Percentiles rank a stretch among this genome's conserved stretches.
Conservation (phyloP, 2,797 vertebrate genomes). For the Gastrophryne carolinensis region DNA sequence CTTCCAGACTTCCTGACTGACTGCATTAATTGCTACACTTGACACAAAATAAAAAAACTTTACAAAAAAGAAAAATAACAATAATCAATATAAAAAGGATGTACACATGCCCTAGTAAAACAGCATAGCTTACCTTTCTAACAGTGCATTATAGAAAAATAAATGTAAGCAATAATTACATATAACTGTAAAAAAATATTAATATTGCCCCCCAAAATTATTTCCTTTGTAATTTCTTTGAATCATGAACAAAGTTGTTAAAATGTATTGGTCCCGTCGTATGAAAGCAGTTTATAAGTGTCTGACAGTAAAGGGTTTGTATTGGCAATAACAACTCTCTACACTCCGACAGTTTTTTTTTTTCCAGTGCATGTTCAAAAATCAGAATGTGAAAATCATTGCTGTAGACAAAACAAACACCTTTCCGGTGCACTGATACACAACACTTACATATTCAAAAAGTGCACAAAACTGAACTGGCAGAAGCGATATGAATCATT, state of each 20-base stretch:
- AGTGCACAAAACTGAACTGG: neutral
- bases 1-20: too few relatives aligned
- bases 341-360: neutral
- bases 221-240: neutral
- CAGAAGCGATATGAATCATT: neutral
- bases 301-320: too few relatives aligned
- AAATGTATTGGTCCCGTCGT: neutral
- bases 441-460: neutral
- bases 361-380: neutral
- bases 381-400: neutral
- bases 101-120: neutral
- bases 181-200: conserved; percentile 4
- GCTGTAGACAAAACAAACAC: neutral
- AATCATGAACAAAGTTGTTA: too few relatives aligned
- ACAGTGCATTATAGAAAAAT: conserved; percentile 18
- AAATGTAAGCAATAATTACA: conserved; percentile 5
- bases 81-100: neutral
- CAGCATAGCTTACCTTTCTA: neutral
- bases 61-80: neutral
- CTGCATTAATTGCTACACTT: too few relatives aligned
- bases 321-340: neutral
- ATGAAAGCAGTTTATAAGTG: too few relatives aligned
- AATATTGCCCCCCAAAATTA: neutral
- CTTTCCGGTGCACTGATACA: too few relatives aligned
- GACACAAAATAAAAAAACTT: neutral